Base-by-base conservation (phyloP, 2,888 invertebrate species). In the Coleophora deauratella region DNA sequence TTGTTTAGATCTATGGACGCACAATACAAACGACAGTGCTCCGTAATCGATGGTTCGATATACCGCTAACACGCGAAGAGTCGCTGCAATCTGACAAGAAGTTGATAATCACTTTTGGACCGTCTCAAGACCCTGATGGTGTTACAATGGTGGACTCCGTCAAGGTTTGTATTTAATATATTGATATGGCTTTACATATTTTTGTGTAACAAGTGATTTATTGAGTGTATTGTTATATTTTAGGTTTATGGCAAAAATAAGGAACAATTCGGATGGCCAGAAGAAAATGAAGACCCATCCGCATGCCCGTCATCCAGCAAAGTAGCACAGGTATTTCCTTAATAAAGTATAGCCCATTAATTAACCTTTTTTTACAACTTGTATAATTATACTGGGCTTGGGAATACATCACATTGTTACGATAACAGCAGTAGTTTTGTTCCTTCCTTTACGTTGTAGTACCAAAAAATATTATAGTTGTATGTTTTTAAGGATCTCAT, bases 191-290 rank as follows among this genome's bases (percentile, higher is more conserved):
- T 3, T 3, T 21, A 4, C 21, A 21, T 6, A 6, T 21, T 21
- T 21, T 21, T 21, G 21, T 21, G 21, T 21, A 21, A n/a, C n/a
- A n/a, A n/a, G n/a, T n/a, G n/a, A n/a, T n/a, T n/a, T n/a, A n/a
- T n/a, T n/a, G n/a, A n/a, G n/a, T n/a, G n/a, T n/a, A n/a, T n/a
- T n/a, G 9, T 35, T 15, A 4, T 3, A 21, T 57, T 66, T 27
- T 54, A 91, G 91, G 60, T 86, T 1, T 98, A 98, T 68, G 97
- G 97, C 1, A 97, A 97, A 79, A 94, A 95, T 1, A 98, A 98
- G 74, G 98, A 98, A 66, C 88, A 93, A 1, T 97, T 98, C 64
- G 97, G 97, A 33, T 98, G 98, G 98, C 97, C 97, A 0, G 98
- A 98, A 68, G 98, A 98, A 62, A 91, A 89, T 8, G 97, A 98